Conservation (phyloP, 1,140 invertebrate species). For the Microvelia longipes region DNA sequence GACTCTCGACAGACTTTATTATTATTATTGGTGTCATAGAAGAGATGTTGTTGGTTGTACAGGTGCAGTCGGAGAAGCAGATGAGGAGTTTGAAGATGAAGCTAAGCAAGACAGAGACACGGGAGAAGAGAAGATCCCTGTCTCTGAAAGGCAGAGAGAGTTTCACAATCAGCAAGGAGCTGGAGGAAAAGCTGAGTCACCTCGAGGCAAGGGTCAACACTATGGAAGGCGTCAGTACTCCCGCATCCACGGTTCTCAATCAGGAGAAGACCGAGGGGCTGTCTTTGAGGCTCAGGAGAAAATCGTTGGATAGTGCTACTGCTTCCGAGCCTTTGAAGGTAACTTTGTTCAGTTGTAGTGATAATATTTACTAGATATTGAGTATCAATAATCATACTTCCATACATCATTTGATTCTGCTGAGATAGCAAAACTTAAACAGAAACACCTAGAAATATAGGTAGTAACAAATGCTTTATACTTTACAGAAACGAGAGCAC, state of each 20-base stretch:
- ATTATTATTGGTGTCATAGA: no score
- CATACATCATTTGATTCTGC: no score
- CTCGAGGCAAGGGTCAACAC: slow-evolving; percentile 57
- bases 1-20: no score
- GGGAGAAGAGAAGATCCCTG: slow-evolving; percentile 60
- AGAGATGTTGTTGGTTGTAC: background rate
- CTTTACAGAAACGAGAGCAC: no score
- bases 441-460: no score
- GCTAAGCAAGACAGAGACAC: slow-evolving; percentile 54
- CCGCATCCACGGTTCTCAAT: slow-evolving; percentile 22
- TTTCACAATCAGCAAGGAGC: slow-evolving; percentile 58
- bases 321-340: slow-evolving; percentile 62
- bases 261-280: slow-evolving; percentile 31
- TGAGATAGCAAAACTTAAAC: no score
- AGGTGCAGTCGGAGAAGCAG: slow-evolving; percentile 14
- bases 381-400: no score
- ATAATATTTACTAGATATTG: no score
- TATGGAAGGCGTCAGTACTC: slow-evolving; percentile 29
- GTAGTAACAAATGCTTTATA: no score
- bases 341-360: no score
- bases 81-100: slow-evolving; percentile 62
- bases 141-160: slow-evolving; percentile 66
- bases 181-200: slow-evolving; percentile 64
- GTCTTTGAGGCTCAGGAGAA: slow-evolving; percentile 35
- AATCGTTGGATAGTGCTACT: slow-evolving; percentile 57